Conservation (phyloP, 2,888 invertebrate genomes). For the Pammene aurita region DNA sequence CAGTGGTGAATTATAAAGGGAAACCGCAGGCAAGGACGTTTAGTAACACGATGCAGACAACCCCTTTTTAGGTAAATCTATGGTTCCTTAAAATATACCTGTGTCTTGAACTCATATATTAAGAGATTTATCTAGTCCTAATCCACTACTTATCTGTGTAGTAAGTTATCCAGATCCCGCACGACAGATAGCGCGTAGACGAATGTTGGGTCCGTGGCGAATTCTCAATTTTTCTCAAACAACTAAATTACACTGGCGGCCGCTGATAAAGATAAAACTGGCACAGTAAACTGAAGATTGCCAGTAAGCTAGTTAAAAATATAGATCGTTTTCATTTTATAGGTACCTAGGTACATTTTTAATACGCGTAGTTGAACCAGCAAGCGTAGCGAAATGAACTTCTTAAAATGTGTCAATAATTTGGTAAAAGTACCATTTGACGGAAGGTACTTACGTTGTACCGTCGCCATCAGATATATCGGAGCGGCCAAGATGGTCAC, state of each 20-base stretch:
- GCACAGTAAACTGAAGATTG: conserved; percentile 3
- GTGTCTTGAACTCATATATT: not conserved
- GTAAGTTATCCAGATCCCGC: conserved; percentile 20
- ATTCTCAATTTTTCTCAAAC: conserved; percentile 37
- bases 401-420: too few species aligned
- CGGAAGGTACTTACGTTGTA: too few species aligned
- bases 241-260: conserved; percentile 13
- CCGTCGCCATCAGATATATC: too few species aligned
- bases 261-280: conserved; percentile 37
- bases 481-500: too few species aligned
- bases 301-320: not conserved
- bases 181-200: conserved; percentile 17
- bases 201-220: conserved; percentile 27
- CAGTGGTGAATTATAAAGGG: too few species aligned
- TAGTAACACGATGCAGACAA: not conserved
- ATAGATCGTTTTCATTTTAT: not conserved
- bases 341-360: not conserved
- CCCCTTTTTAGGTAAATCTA: not conserved
- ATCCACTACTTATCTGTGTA: not conserved
- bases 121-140: conserved; percentile 4
- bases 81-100: not conserved
- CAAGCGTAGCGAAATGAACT: too few species aligned
- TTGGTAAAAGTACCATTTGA: too few species aligned
- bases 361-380: not conserved
- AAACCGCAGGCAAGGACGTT: not conserved